Base-by-base conservation (phyloP, 2,888 invertebrate species). In the Andrena bucephala region DNA sequence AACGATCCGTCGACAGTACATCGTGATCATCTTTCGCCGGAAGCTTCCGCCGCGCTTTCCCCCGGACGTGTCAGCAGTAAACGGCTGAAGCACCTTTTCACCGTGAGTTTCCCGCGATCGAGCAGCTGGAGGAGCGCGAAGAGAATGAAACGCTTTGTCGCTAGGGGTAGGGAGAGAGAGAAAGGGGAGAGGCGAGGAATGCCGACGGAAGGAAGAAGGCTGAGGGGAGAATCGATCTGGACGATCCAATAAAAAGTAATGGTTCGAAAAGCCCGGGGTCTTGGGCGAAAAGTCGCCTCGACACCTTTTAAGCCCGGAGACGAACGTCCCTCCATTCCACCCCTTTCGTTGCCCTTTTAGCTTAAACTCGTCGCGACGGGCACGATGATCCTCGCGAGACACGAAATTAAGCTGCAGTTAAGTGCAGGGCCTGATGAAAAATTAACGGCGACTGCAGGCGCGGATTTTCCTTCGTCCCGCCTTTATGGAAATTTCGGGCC, bases 241-340 rank as follows among this genome's bases (percentile, higher is more conserved):
- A 84, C 86, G 85, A 84, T 87, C 86, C 89, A 87, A 88, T 90
- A 90, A 89, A 90, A 90, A 85, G 83, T 90, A 91, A 91, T 91
- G 91, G 89, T 89, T 87, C 86, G 88, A 85, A 89, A 89, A 91
- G 88, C 88, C 81, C 50, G 72, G 77, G 84, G 89, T 89, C 91
- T 90, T 90, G 87, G 90, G 91, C 90, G 90, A 90, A 89, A 91
- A 92, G 92, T 92, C 92, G 86, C 87, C 90, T 82, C 91, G 92
- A 92, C 92, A 90, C 90, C 92, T 92, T 90, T 92, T 91, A 92
- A 91, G 88, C 87, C 76, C 70, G 75, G 77, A 87, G 87, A 90
- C 87, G 87, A 89, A 87, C 85, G 88, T 86, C 84, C 83, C 63
- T 85, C 79, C 80, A 75, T 67, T 71, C 77, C 68, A 72, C 73